Base-by-base conservation (phyloP, 35 echinoderm and acorn worm genomes). In the Eucidaris tribuloides region DNA sequence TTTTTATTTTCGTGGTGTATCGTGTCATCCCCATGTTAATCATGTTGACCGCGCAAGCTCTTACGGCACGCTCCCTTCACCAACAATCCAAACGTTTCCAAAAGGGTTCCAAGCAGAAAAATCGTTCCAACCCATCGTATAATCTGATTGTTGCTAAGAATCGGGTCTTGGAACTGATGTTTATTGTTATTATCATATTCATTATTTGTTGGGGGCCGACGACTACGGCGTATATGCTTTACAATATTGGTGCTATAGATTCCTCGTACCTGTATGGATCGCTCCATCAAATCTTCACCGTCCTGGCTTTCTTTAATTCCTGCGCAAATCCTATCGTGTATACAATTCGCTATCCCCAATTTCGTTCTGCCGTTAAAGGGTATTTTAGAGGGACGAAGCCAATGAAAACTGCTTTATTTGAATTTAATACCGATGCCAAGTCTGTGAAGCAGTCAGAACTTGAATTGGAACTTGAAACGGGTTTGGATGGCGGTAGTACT, bases 241-340 rank as follows among this genome's bases (percentile, higher is more conserved):
- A 92, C 40, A 87, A 83, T 40, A 30, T 88, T 35, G 82, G 68
- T 35, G 62, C 77, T 4, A 56, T 83, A 58, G 42, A 39, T 15
- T 38, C 14, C 3, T 11, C 37, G 27, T 87, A 93, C 39, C 38
- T 87, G 4, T 81, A 82, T 31, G 65, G 76, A 20, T 24, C 43
- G 23, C 5, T 62, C 14, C 77, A 93, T 34, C 64, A 76, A 0
- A 68, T 82, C 15, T 65, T 93, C 19, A 60, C 83, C 0, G 25
- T 93, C 4, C 41, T 93, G 22, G 91, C 91, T 4, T 93, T 80
- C 39, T 60, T 55, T 37, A 93, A 93, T 66, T 88, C 84, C 7
- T 93, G 91, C 56, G 42, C 76, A 9, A 93, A 93, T 68, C 91
- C 91, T 18, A 83, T 93, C n/a, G 81, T 93, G 15, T 93, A 93